Percentiles rank a stretch among this genome's conserved stretches.
phyloP scores from a whole-genome alignment of 2,113 vertebrate species.

The Callocephalon fimbriatum region DNA sequence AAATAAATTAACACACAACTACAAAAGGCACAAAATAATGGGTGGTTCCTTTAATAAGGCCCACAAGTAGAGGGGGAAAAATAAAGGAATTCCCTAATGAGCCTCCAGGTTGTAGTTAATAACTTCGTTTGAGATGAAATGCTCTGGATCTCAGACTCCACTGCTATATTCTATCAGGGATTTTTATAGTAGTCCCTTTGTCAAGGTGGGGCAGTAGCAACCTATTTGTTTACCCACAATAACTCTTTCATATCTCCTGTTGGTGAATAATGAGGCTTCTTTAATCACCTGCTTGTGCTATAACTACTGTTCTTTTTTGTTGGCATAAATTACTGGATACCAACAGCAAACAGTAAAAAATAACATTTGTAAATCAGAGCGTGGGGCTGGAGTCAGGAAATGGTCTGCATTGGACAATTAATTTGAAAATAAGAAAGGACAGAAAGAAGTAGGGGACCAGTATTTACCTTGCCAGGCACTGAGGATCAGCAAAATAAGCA shows the following conservation, averaged over 20 bases:
- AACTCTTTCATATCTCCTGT: conserved; percentile 10
- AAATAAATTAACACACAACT: neutral
- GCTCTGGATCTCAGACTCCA: neutral
- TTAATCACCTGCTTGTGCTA: conserved; percentile 45
- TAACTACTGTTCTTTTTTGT: neutral
- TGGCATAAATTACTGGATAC: neutral
- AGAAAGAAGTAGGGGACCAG: neutral
- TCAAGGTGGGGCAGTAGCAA: conserved; percentile 16
- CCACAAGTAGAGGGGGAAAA: neutral
- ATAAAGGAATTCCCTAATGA: conserved; percentile 28
- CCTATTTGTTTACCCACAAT: neutral
- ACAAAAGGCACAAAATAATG: neutral
- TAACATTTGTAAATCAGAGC: neutral
- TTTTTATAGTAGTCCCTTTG: conserved; percentile 3
- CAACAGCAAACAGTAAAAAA: neutral
- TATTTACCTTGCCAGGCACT: neutral
- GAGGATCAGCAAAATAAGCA: neutral
- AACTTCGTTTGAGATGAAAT: conserved; percentile 29
- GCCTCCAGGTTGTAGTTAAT: neutral
- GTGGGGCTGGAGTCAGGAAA: neutral
- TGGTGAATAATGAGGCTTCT: conserved; percentile 44
- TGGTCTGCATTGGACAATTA: neutral
- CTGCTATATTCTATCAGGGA: neutral
- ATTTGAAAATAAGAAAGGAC: neutral
- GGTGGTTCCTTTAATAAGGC: neutral